phyloP scores from a whole-genome alignment of 23 tunicate species.

The Oikopleura dioica region DNA sequence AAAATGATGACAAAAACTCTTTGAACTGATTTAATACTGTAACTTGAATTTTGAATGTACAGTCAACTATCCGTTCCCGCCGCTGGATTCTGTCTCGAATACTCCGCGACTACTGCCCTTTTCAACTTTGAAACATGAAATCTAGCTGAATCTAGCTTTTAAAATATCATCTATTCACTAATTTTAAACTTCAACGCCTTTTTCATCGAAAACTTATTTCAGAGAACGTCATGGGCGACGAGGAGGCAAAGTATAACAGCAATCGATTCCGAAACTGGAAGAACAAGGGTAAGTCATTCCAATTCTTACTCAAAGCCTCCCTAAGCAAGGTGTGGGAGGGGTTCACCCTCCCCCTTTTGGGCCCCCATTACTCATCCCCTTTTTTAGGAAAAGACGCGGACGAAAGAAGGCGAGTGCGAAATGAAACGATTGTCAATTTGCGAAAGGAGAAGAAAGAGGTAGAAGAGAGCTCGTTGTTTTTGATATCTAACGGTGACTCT shows the following conservation, averaged over 20 bases:
- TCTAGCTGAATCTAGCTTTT: not conserved
- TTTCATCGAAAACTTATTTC: no score
- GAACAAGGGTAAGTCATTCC: constrained; percentile 34
- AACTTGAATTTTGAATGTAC: no score
- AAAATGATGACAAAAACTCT: no score
- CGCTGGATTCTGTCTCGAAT: not conserved
- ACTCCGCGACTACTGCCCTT: not conserved
- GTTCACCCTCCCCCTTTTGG: not conserved
- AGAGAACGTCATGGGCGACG: not conserved
- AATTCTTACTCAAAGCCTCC: not conserved
- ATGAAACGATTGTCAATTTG: constrained; percentile 79
- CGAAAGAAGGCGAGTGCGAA: constrained; percentile 25
- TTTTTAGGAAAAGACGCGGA: not conserved
- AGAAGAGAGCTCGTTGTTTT: no score
- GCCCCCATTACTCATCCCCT: not conserved
- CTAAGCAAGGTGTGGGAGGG: not conserved
- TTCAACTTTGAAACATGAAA: not conserved
- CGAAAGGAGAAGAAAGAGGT: constrained; percentile 64
- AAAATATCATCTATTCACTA: no score
- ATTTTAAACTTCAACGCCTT: no score
- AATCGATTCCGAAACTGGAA: constrained; percentile 68
- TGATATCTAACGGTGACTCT: no score
- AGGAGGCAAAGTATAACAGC: constrained; percentile 29
- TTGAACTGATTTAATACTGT: no score
- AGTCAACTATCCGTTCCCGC: no score